Evolutionary conservation across 92 coral and sea anemone genomes (phyloP).

Genomic region (Palythoa grandiflora): DNA sequence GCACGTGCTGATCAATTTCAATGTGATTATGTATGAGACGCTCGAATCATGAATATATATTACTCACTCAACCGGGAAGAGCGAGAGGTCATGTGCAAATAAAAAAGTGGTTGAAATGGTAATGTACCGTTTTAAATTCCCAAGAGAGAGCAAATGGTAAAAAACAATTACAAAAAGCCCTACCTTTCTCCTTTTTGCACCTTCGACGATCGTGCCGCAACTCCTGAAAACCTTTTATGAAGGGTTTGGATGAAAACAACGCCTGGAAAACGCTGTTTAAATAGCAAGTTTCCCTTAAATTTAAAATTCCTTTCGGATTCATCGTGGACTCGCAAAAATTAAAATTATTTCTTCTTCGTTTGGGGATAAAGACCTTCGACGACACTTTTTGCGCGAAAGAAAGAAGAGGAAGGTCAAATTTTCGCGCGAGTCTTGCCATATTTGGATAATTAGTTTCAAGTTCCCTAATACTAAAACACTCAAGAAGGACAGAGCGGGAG

Average conservation of each 20-base stretch:
- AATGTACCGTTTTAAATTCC: constrained; percentile 34
- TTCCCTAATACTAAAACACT: too few species aligned
- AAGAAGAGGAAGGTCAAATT: constrained; percentile 9
- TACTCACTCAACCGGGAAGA: constrained; percentile 41
- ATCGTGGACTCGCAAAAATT: constrained; percentile 6
- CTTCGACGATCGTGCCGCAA: constrained; percentile 34
- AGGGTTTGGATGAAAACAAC: constrained; percentile 11
- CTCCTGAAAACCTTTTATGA: constrained; percentile 13
- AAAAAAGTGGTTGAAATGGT: constrained; percentile 31
- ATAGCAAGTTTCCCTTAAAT: too few species aligned
- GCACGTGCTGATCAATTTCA: too few species aligned
- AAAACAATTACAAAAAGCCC: constrained; percentile 7
- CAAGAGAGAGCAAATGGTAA: constrained; percentile 37
- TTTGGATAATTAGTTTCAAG: constrained; percentile 12
- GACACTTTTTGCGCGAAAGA: background rate
- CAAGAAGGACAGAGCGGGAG: too few species aligned
- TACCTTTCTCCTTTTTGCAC: constrained; percentile 27
- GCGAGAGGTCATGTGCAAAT: constrained; percentile 47
- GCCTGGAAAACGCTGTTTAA: too few species aligned
- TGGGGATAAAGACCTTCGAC: background rate
- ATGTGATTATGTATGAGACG: too few species aligned
- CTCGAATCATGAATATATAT: constrained; percentile 34
- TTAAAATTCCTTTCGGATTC: too few species aligned
- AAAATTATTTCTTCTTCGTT: background rate
- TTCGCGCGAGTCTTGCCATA: constrained; percentile 11